Evolutionary conservation across 2,797 vertebrate species (phyloP).

Genomic region (Pseudomugil tenellus): DNA sequence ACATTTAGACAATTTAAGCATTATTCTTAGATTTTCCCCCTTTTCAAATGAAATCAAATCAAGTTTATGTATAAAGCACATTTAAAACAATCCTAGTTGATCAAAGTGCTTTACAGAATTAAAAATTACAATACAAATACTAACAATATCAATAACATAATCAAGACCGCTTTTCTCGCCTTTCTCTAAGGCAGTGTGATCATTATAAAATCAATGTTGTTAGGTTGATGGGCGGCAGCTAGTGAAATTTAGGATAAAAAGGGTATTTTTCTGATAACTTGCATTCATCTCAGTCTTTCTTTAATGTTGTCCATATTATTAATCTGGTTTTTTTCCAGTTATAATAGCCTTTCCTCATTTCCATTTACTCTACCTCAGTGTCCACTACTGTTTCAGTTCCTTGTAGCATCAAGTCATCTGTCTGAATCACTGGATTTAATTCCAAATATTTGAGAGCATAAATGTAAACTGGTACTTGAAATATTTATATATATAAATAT

Average conservation of each 20-base stretch:
- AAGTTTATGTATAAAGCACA: no score
- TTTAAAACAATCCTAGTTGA: no score
- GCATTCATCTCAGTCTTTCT: neutral
- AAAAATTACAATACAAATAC: no score
- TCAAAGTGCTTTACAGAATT: no score
- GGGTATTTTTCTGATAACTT: neutral
- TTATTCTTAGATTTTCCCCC: no score
- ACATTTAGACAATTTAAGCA: no score
- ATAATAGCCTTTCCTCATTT: neutral
- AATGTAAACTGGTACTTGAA: neutral
- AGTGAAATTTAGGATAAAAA: neutral
- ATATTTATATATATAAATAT: no score
- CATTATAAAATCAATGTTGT: no score
- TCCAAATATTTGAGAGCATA: neutral
- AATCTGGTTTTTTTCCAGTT: neutral
- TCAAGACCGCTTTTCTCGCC: no score
- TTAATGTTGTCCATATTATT: neutral
- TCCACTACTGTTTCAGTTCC: neutral
- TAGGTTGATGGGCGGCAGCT: neutral
- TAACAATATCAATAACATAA: no score
- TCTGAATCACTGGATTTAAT: constrained; percentile 16
- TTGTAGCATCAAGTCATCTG: neutral
- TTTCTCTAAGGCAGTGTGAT: neutral
- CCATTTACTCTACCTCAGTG: constrained; percentile 45
- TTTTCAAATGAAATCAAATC: no score